Evolutionary conservation across 2,797 vertebrate species (phyloP).

Genomic region (Synaphobranchus kaupii): DNA sequence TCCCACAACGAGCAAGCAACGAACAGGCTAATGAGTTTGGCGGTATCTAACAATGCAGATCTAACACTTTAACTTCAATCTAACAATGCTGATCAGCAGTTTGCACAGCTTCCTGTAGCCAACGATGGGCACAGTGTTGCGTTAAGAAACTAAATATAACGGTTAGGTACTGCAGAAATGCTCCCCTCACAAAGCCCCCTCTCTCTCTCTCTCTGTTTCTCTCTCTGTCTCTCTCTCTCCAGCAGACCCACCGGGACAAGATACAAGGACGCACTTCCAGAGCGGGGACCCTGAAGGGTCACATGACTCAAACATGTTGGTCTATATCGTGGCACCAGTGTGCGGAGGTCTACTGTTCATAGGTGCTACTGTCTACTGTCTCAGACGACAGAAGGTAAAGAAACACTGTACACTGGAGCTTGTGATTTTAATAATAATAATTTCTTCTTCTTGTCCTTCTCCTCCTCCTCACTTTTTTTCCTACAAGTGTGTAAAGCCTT

Average conservation of each 20-base stretch:
- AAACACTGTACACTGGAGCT: not conserved
- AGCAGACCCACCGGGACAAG: not conserved
- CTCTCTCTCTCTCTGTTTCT: not conserved
- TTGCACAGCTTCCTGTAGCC: not conserved
- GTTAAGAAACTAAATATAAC: not conserved
- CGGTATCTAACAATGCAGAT: not conserved
- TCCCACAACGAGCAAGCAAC: not conserved
- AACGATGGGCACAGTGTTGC: not conserved
- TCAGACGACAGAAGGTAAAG: slow-evolving; percentile 72
- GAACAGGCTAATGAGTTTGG: not conserved
- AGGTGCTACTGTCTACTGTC: slow-evolving; percentile 63
- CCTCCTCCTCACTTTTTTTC: not conserved
- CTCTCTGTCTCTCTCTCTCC: not conserved
- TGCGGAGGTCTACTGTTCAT: slow-evolving; percentile 69
- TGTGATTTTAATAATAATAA: not conserved
- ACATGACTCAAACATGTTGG: slow-evolving; percentile 63
- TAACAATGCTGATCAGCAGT: not conserved
- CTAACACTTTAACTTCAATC: not conserved
- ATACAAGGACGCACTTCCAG: not conserved
- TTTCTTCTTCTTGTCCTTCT: not conserved
- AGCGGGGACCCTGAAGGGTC: not conserved
- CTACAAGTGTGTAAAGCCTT: not conserved
- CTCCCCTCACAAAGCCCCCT: not conserved
- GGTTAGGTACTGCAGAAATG: not conserved
- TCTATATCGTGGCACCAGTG: slow-evolving; percentile 68